Conservation (phyloP, 2,797 vertebrate genomes). For the Pterois miles region DNA sequence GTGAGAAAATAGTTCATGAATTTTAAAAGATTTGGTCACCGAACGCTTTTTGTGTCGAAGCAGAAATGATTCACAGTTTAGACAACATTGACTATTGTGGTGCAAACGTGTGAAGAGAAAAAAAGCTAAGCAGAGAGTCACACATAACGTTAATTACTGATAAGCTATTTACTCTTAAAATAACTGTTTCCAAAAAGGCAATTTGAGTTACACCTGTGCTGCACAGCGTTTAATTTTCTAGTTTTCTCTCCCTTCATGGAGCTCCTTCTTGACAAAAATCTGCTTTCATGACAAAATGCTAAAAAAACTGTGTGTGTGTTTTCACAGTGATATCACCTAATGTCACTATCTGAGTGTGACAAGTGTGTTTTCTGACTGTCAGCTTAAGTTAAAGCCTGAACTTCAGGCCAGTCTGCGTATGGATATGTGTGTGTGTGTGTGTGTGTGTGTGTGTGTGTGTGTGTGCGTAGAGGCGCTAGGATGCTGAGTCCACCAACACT, state of each 20-base stretch:
- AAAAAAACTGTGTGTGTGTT: background rate
- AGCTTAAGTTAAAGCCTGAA: constrained; percentile 44
- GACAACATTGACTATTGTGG: constrained; percentile 15
- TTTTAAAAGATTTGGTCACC: constrained; percentile 33
- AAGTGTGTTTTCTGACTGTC: constrained; percentile 46
- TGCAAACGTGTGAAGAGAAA: constrained; percentile 11
- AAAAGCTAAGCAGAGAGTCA: constrained; percentile 1
- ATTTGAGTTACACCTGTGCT: background rate
- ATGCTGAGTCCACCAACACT: constrained; percentile 37
- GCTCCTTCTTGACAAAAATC: constrained; percentile 14
- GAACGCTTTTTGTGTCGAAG: constrained; percentile 28
- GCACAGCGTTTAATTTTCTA: background rate
- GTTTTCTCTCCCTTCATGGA: background rate
- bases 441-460: constrained; percentile 21
- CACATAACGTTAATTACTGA: background rate
- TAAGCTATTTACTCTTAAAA: background rate
- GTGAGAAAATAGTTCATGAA: constrained; percentile 31
- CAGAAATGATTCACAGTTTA: constrained; percentile 36
- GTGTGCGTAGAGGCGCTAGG: background rate
- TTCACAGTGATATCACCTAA: constrained; percentile 27
- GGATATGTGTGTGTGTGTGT: constrained; percentile 16
- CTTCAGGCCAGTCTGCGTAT: constrained; percentile 13
- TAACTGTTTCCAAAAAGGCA: background rate
- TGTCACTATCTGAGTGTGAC: constrained; percentile 38
- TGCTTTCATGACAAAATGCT: constrained; percentile 28